Evolutionary conservation across 2,888 invertebrate species (phyloP), one percentile per base, ranked within the genome.

Genomic region (Epinotia nisella): DNA sequence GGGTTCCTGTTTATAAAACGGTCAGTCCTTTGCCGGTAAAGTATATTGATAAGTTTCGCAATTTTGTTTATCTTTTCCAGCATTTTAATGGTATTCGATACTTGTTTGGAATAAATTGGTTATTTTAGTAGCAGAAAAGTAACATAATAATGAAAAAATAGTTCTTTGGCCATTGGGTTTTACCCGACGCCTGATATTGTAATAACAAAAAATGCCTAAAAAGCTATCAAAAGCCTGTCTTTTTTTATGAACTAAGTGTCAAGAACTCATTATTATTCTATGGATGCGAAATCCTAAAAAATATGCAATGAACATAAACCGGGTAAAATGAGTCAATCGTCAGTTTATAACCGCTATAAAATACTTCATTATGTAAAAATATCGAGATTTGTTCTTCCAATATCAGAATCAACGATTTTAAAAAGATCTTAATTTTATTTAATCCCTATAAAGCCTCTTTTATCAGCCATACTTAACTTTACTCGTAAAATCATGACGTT

Each of bases 341-440:
- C n/a, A 58, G 59, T 64, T 64, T 58, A 71, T 51, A 65, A 15
- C 58, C 35, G 39, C 35, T 24, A 49, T 67, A 67, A 55, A 67
- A 67, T 35, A 61, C 45, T 67, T 67, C 60, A 56, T 61, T 39
- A 29, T 19, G 15, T 49, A 39, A 71, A 66, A 71, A 29, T 45
- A 61, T n/a, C 45, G 13, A 55, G 45, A 61, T 24, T 66, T 60
- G 9, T 49, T 41, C 60, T 29, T 11, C n/a, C 59, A 58, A 58
- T 71, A 66, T 66, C 71, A 11, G 39, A 65, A 21, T 75, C 21
- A 77, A 74, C 69, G 75, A 77, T 75, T 76, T 73, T 67, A 74
- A 71, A 78, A 76, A 75, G 77, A 78, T 78, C 75, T 79, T 81
- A 80, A 81, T 79, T 80, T 80, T 76, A 78, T 74, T 79, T 78